These are phyloP conservation scores for Aix galericulata DNA, from an alignment of 2,113 vertebrate species.

Conservation along the genomic window DNA sequence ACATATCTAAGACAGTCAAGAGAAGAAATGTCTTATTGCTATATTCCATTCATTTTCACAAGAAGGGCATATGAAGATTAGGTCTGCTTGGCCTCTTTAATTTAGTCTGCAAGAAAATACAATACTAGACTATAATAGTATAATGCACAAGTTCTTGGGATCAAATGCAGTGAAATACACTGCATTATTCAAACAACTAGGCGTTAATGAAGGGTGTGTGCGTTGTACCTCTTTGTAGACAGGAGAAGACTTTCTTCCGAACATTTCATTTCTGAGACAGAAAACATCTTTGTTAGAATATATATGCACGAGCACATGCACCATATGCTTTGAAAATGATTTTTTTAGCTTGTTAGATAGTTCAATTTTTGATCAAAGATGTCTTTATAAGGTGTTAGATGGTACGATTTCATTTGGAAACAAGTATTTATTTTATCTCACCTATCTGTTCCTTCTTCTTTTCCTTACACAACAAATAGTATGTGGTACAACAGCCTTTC, in stretches of 20 bases:
- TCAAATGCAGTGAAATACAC: background rate
- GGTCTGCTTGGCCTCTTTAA: background rate
- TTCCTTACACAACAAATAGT: background rate
- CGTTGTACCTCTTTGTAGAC: background rate
- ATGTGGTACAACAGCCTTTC: background rate
- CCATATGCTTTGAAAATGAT: background rate
- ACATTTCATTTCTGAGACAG: background rate
- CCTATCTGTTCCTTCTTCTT: background rate
- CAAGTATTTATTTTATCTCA: background rate
- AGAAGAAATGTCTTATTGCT: background rate
- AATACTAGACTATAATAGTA: background rate
- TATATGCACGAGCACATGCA: background rate
- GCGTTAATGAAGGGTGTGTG: background rate
- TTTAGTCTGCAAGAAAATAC: background rate
- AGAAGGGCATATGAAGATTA: background rate
- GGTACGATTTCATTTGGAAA: background rate
- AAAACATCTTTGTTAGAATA: background rate
- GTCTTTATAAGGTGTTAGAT: background rate
- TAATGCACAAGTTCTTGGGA: background rate
- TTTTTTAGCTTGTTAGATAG: background rate
- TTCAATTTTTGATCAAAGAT: background rate
- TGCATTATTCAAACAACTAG: background rate
- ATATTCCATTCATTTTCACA: background rate
- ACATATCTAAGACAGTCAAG: background rate
- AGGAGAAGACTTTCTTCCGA: background rate